phyloP scores from a whole-genome alignment of 2,797 vertebrate species.

The Triplophysa yarkandensis region DNA sequence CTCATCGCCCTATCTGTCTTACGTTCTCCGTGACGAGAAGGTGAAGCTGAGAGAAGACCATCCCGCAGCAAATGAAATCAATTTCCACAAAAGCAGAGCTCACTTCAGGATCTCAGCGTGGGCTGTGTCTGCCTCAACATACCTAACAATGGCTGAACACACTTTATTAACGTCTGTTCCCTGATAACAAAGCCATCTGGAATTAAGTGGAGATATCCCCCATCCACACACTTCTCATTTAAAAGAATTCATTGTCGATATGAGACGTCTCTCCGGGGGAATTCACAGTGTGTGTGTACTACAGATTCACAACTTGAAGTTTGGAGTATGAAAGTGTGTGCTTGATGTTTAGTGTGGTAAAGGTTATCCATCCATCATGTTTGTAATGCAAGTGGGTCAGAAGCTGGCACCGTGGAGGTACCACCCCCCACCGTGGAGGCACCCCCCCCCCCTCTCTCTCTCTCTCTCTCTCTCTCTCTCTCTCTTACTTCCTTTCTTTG shows the following conservation, averaged over 20 bases:
- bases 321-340: constrained; percentile 5
- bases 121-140: constrained; percentile 13
- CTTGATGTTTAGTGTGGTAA: constrained; percentile 31
- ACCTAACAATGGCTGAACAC: constrained; percentile 23
- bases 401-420: constrained; percentile 23
- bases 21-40: neutral
- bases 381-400: constrained; percentile 45
- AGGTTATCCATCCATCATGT: constrained; percentile 47
- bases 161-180: constrained; percentile 29
- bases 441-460: neutral
- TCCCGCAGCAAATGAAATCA: constrained; percentile 37
- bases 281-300: neutral
- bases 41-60: constrained; percentile 32
- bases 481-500: neutral
- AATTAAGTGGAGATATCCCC: constrained; percentile 27
- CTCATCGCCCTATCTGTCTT: constrained; percentile 24
- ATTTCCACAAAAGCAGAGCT: constrained; percentile 39
- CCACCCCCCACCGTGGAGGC: neutral
- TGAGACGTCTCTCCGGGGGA: neutral
- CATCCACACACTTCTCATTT: neutral
- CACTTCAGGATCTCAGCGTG: constrained; percentile 20
- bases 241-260: constrained; percentile 6
- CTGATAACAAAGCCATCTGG: constrained; percentile 39
- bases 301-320: constrained; percentile 3
- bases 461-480: neutral